Conservation (phyloP, 2,888 invertebrate species). For the Drosophila fungiperda region DNA sequence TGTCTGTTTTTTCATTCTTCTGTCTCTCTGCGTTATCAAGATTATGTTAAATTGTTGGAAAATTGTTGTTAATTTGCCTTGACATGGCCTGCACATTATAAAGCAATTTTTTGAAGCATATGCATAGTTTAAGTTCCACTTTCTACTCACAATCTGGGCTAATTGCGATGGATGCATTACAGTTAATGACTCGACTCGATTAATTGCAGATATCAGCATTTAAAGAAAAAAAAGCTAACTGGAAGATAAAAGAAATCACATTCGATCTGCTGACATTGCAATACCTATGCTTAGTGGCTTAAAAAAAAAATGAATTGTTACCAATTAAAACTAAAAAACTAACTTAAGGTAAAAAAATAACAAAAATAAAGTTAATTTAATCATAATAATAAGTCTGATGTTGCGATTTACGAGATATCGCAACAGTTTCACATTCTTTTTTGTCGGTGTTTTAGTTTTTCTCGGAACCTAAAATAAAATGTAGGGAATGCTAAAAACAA, state of each 20-base stretch:
- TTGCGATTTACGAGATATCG: not conserved
- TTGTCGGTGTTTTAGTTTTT: not conserved
- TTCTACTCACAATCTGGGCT: constrained; percentile 66
- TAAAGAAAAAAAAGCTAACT: not conserved
- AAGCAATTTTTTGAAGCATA: constrained; percentile 70
- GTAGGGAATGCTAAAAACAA: not conserved
- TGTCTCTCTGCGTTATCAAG: constrained; percentile 65
- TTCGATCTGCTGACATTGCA: constrained; percentile 18
- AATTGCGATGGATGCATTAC: constrained; percentile 70
- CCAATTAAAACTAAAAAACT: not conserved
- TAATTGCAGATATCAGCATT: constrained; percentile 27
- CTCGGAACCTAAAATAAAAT: not conserved
- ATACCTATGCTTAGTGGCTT: constrained; percentile 6
- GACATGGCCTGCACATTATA: constrained; percentile 73
- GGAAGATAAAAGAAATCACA: not conserved
- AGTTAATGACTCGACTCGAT: constrained; percentile 43
- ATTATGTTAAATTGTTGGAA: constrained; percentile 78
- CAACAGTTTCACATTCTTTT: not conserved
- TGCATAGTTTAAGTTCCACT: constrained; percentile 72
- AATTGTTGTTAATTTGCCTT: constrained; percentile 77
- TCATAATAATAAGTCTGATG: not conserved
- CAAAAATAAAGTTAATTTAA: not conserved
- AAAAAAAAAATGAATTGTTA: not conserved
- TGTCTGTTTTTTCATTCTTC: constrained; percentile 2
- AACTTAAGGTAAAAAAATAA: not conserved